These are phyloP conservation scores for Psilopogon haemacephalus DNA, from an alignment of 2,113 vertebrate genomes.

Conservation along the genomic window DNA sequence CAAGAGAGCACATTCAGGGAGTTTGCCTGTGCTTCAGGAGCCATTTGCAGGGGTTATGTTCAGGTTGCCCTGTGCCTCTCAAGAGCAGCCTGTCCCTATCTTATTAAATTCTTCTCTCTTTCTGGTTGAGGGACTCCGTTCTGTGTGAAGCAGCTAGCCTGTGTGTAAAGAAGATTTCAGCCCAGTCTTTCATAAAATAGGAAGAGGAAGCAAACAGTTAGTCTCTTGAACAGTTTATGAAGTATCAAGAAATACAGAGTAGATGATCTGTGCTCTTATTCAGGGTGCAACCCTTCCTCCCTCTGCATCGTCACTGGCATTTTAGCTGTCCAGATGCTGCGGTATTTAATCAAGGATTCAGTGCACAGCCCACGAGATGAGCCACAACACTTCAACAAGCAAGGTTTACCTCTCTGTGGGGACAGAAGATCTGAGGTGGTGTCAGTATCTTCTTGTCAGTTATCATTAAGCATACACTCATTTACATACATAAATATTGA, in stretches of 20 bases:
- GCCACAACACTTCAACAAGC: slow-evolving; percentile 72
- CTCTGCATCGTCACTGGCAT: slow-evolving; percentile 57
- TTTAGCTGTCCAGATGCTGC: slow-evolving; percentile 71
- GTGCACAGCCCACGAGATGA: slow-evolving; percentile 71
- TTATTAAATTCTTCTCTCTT: neutral
- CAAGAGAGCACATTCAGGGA: neutral
- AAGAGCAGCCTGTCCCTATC: neutral
- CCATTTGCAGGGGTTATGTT: neutral
- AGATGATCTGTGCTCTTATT: slow-evolving; percentile 48
- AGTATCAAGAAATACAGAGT: neutral
- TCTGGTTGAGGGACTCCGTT: neutral
- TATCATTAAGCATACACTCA: slow-evolving; percentile 71
- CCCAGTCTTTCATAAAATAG: slow-evolving; percentile 19
- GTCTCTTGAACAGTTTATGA: neutral
- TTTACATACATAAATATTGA: slow-evolving; percentile 81
- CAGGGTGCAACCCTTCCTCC: slow-evolving; percentile 27
- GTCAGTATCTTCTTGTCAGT: slow-evolving; percentile 72
- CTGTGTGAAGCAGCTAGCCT: neutral
- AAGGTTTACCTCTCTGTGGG: slow-evolving; percentile 69
- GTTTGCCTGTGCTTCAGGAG: neutral
- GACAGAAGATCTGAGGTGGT: slow-evolving; percentile 75
- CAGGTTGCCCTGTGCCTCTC: neutral
- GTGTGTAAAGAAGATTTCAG: neutral
- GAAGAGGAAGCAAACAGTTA: neutral
- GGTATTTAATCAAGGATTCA: slow-evolving; percentile 79